These are phyloP conservation scores for Adoxophyes honmai DNA, from an alignment of 1,140 invertebrate genomes.

Conservation along the genomic window DNA sequence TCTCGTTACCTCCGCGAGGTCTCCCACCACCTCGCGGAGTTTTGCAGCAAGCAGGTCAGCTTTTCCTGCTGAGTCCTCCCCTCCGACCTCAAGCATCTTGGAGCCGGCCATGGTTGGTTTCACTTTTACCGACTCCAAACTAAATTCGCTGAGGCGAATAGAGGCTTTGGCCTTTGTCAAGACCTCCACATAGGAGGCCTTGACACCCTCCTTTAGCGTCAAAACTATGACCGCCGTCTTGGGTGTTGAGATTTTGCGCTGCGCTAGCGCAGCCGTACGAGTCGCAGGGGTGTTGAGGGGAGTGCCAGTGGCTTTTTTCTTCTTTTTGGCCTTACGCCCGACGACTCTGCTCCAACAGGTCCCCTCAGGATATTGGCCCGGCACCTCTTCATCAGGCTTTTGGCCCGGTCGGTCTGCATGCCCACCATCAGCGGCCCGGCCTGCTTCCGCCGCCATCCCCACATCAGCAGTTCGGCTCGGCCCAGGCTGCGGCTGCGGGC, in stretches of 20 bases:
- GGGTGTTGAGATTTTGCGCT: not conserved
- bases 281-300: not conserved
- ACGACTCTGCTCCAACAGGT: too few species aligned
- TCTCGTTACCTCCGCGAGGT: not conserved
- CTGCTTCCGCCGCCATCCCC: too few species aligned
- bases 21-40: not conserved
- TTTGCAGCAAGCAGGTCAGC: not conserved
- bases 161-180: not conserved
- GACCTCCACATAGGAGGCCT: not conserved
- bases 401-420: too few species aligned
- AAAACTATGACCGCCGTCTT: not conserved
- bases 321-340: too few species aligned
- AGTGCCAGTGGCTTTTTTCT: not conserved
- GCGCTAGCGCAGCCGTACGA: not conserved
- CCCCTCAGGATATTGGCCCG: too few species aligned
- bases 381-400: too few species aligned
- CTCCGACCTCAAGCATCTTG: not conserved
- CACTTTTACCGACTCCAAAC: not conserved
- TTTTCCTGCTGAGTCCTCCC: not conserved
- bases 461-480: too few species aligned
- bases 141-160: not conserved
- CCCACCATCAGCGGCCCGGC: too few species aligned
- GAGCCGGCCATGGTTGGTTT: not conserved
- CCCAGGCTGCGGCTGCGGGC: too few species aligned
- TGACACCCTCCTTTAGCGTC: not conserved